Conservation (phyloP, 2,113 vertebrate genomes). For the Struthio camelus region DNA sequence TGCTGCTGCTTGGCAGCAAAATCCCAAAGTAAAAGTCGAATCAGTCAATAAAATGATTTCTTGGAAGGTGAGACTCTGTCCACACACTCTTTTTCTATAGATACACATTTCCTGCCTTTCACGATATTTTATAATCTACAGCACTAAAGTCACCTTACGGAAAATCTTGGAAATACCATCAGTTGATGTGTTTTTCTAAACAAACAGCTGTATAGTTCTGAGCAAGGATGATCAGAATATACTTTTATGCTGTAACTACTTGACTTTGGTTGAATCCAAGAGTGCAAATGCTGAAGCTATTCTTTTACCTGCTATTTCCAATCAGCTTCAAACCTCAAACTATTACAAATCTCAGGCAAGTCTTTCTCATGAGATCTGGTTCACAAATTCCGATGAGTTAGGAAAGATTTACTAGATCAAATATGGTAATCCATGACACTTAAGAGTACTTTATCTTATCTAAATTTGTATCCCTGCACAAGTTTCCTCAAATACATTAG, state of each 20-base stretch:
- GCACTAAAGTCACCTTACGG: not conserved
- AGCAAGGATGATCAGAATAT: not conserved
- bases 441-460: not conserved
- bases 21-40: not conserved
- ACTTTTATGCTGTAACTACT: not conserved
- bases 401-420: not conserved
- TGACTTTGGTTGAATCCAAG: not conserved
- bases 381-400: not conserved
- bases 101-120: not conserved
- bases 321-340: not conserved
- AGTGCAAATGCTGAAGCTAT: not conserved
- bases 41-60: not conserved
- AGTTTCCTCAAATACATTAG: not conserved
- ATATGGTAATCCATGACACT: not conserved
- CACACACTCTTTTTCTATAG: not conserved
- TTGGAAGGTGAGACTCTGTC: not conserved
- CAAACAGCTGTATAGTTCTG: not conserved
- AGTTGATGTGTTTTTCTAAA: not conserved
- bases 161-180: not conserved
- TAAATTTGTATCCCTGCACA: not conserved
- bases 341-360: slow-evolving; percentile 18
- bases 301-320: not conserved
- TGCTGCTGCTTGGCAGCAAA: not conserved
- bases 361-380: not conserved
- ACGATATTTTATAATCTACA: not conserved